A percentile compares a stretch with the other conserved stretches of the same genome.
phyloP scores from a whole-genome alignment of 2,797 vertebrate species.

The Scarus forsteni region DNA sequence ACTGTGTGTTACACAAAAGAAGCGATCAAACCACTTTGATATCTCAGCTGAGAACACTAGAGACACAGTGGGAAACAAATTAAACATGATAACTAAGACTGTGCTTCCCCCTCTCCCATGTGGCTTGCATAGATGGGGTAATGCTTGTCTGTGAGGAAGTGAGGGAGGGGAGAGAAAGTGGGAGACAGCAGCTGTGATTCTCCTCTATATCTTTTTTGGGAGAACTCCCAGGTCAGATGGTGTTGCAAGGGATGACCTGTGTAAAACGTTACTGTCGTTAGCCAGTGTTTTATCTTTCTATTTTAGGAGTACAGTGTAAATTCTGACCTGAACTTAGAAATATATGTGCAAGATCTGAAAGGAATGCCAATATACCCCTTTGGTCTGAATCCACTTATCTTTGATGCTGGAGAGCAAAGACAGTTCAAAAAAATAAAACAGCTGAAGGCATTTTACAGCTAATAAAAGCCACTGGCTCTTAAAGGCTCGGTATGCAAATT shows the following conservation, averaged over 20 bases:
- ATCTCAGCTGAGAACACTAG: conserved; percentile 55
- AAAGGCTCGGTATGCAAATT: not conserved
- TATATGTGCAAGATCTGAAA: conserved; percentile 15
- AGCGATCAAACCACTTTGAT: conserved; percentile 61
- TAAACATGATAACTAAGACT: conserved; percentile 68
- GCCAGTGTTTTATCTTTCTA: conserved; percentile 44
- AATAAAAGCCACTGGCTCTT: not conserved
- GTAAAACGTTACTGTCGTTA: conserved; percentile 54
- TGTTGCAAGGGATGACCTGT: conserved; percentile 41
- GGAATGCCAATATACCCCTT: conserved; percentile 16
- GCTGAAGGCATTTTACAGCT: not conserved
- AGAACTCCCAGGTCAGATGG: conserved; percentile 64
- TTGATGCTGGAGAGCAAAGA: not conserved
- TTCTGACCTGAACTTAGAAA: conserved; percentile 29
- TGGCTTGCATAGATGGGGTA: conserved; percentile 47
- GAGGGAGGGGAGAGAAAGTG: conserved; percentile 24
- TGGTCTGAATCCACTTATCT: conserved; percentile 19
- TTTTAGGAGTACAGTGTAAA: conserved; percentile 35
- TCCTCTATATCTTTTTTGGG: conserved; percentile 52
- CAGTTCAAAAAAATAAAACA: conserved; percentile 1
- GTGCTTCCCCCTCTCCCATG: conserved; percentile 23
- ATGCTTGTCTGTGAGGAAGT: conserved; percentile 23
- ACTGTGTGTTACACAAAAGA: conserved; percentile 31
- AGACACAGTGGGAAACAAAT: conserved; percentile 69
- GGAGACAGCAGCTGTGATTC: conserved; percentile 62